Conservation (phyloP, 2,113 vertebrate genomes). For the Phalacrocorax aristotelis region DNA sequence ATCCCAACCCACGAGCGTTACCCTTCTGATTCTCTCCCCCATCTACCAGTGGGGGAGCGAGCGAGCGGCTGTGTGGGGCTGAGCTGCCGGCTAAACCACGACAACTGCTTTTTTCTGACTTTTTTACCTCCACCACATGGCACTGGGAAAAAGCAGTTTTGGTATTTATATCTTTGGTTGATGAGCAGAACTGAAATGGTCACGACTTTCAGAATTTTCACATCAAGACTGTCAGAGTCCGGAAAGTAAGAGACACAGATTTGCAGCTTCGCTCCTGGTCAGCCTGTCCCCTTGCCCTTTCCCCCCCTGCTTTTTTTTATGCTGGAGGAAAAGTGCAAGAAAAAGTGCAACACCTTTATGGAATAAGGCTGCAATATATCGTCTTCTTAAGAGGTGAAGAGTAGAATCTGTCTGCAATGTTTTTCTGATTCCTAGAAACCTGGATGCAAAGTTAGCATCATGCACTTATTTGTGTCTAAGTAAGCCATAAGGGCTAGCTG, state of each 20-base stretch:
- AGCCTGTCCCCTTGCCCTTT: rapidly evolving
- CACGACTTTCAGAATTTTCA: background rate
- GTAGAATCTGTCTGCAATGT: background rate
- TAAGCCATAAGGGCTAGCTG: background rate
- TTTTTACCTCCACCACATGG: background rate
- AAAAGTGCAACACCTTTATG: background rate
- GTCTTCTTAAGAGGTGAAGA: background rate
- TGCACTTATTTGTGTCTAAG: background rate
- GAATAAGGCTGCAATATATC: rapidly evolving
- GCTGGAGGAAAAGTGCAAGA: background rate
- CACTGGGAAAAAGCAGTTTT: background rate
- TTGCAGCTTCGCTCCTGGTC: background rate
- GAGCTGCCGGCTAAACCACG: no score
- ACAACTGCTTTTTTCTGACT: background rate
- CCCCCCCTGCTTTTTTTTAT: background rate
- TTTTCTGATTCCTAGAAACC: background rate
- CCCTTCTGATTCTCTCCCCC: no score
- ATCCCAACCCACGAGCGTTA: no score
- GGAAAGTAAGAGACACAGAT: background rate
- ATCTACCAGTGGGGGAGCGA: no score
- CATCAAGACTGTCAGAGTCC: background rate
- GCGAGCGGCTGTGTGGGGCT: no score
- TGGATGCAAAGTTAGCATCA: background rate
- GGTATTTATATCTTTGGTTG: background rate
- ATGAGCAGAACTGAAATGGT: background rate